A percentile compares a stretch with the other conserved stretches of the same genome.
These are phyloP conservation scores for Aphis craccivora DNA, from an alignment of 1,140 invertebrate species.

Conservation along the genomic window DNA sequence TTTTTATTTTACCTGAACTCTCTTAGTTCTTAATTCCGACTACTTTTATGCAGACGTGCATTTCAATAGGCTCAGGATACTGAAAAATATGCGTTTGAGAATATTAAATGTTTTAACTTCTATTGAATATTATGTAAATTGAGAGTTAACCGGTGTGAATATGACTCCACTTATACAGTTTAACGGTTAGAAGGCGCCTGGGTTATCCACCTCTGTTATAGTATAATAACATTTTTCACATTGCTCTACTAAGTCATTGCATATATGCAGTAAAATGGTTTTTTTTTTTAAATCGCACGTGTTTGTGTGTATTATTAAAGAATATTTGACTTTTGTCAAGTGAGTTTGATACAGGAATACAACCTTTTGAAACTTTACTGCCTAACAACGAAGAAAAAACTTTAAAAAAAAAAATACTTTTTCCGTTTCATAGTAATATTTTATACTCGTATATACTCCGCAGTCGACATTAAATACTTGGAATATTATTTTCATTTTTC, in stretches of 20 bases:
- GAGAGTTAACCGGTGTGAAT: constrained; percentile 36
- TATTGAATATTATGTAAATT: constrained; percentile 49
- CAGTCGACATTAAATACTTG: not conserved
- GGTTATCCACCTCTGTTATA: constrained; percentile 14
- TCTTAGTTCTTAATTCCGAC: not conserved
- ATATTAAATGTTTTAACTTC: constrained; percentile 38
- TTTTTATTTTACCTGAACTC: constrained; percentile 33
- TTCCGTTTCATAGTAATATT: not conserved
- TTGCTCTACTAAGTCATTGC: not conserved
- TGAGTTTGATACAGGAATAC: not conserved
- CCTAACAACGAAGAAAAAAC: not conserved
- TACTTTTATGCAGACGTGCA: not conserved
- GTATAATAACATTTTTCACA: constrained; percentile 16
- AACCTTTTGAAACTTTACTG: not conserved
- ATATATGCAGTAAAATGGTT: not conserved
- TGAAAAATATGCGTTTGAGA: not conserved
- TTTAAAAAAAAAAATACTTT: not conserved
- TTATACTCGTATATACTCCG: not conserved
- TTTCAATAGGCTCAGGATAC: constrained; percentile 20
- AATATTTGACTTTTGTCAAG: constrained; percentile 22
- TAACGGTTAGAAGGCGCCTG: constrained; percentile 33
- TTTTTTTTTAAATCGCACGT: constrained; percentile 8
- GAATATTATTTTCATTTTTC: not conserved
- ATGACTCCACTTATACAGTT: constrained; percentile 52
- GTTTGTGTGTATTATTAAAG: constrained; percentile 27